phyloP scores from a whole-genome alignment of 2,113 vertebrate genomes.

The Dipodomys ordii region DNA sequence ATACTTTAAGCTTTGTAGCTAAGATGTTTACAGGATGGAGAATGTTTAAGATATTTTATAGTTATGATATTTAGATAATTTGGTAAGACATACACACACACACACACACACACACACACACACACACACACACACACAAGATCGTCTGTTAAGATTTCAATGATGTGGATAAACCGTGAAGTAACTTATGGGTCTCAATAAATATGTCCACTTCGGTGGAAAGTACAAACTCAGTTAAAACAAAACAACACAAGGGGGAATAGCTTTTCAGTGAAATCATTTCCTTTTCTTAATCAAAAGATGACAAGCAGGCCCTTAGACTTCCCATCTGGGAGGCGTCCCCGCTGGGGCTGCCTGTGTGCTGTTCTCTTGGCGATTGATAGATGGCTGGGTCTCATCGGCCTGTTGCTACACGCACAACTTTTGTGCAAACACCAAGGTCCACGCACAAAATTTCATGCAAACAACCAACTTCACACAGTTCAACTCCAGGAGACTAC shows the following conservation, averaged over 20 bases:
- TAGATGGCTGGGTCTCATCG: background rate
- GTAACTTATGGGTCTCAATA: constrained; percentile 93
- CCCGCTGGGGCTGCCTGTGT: constrained; percentile 70
- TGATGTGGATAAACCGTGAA: constrained; percentile 90
- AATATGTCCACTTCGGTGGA: constrained; percentile 92
- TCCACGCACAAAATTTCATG: background rate
- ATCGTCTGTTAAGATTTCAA: constrained; percentile 92
- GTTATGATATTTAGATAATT: constrained; percentile 95
- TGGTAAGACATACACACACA: no score
- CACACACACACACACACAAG: constrained; percentile 6
- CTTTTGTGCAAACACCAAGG: constrained; percentile 65
- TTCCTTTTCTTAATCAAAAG: constrained; percentile 97
- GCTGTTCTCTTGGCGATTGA: constrained; percentile 78
- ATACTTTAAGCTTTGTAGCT: constrained; percentile 90
- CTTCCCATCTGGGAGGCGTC: constrained; percentile 91
- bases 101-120: no score
- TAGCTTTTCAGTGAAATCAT: constrained; percentile 96
- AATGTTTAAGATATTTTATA: constrained; percentile 94
- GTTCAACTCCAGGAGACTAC: constrained; percentile 65
- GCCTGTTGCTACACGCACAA: constrained; percentile 34
- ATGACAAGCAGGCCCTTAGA: constrained; percentile 93
- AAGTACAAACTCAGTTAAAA: constrained; percentile 93
- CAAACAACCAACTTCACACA: constrained; percentile 69
- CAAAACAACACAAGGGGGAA: constrained; percentile 93
- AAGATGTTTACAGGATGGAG: constrained; percentile 92